A percentile compares a stretch with the other conserved stretches of the same genome.
phyloP scores from a whole-genome alignment of 2,797 vertebrate species.

The Threskiornis aethiopicus region DNA sequence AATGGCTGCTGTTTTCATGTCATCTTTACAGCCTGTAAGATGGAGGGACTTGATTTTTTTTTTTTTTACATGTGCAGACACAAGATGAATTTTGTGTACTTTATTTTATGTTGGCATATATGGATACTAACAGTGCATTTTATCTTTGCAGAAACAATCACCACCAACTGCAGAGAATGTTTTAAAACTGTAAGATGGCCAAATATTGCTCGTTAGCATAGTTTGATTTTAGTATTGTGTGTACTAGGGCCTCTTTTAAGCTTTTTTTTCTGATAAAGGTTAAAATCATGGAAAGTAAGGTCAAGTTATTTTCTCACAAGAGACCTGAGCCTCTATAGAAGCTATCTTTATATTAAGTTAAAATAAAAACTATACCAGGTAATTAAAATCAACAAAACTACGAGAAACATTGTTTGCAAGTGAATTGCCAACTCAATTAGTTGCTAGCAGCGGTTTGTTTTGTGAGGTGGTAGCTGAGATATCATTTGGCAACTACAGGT shows the following conservation, averaged over 20 bases:
- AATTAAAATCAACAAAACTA: background rate
- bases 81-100: background rate
- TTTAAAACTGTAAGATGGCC: background rate
- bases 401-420: background rate
- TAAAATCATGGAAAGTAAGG: background rate
- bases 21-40: background rate
- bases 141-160: background rate
- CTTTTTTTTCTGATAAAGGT: background rate
- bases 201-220: background rate
- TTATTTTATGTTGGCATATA: background rate
- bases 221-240: background rate
- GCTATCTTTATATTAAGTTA: background rate
- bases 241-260: background rate
- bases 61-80: background rate
- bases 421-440: background rate
- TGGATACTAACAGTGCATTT: background rate
- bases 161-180: background rate
- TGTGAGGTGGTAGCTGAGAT: background rate
- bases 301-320: background rate
- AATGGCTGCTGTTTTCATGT: background rate
- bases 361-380: background rate
- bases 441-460: background rate
- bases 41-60: background rate
- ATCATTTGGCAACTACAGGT: background rate
- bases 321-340: background rate